Percentiles rank a stretch among this genome's conserved stretches.
These are phyloP conservation scores for Cynoglossus semilaevis DNA, from an alignment of 2,113 vertebrate species.

Conservation along the genomic window DNA sequence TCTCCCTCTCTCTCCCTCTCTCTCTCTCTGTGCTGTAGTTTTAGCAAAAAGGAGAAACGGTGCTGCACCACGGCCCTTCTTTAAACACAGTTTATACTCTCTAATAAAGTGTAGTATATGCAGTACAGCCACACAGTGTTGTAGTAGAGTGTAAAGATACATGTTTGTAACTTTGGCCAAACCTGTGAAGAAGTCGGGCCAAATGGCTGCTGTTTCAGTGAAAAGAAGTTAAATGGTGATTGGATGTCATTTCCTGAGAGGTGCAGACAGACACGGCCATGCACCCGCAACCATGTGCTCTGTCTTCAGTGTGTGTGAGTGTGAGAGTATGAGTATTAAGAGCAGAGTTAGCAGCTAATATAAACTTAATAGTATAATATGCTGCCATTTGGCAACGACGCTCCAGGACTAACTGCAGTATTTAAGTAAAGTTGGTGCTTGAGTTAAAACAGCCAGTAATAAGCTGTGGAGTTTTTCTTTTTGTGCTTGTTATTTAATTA, in stretches of 20 bases:
- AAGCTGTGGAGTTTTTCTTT: too few species aligned
- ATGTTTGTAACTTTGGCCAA: not conserved
- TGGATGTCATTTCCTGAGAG: constrained; percentile 46
- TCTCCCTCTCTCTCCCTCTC: not conserved
- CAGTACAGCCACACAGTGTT: too few species aligned
- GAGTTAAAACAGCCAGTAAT: too few species aligned
- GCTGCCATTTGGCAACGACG: constrained; percentile 2
- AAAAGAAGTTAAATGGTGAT: constrained; percentile 35
- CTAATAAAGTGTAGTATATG: too few species aligned
- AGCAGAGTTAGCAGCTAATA: constrained; percentile 3
- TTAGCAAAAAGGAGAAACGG: too few species aligned
- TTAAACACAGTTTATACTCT: too few species aligned
- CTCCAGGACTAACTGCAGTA: too few species aligned
- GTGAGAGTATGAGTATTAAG: not conserved
- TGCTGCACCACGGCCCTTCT: too few species aligned
- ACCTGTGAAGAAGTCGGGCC: constrained; percentile 32
- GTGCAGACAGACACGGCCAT: constrained; percentile 9
- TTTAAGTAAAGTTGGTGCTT: too few species aligned
- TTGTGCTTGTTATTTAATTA: too few species aligned
- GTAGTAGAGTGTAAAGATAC: not conserved
- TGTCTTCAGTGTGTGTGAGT: constrained; percentile 14
- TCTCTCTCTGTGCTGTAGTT: too few species aligned
- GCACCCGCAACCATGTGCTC: constrained; percentile 14
- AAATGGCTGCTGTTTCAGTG: constrained; percentile 32
- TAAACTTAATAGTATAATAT: not conserved